Evolutionary conservation across 2,888 invertebrate genomes (phyloP).

Genomic region (Scaptomyza reducta): DNA sequence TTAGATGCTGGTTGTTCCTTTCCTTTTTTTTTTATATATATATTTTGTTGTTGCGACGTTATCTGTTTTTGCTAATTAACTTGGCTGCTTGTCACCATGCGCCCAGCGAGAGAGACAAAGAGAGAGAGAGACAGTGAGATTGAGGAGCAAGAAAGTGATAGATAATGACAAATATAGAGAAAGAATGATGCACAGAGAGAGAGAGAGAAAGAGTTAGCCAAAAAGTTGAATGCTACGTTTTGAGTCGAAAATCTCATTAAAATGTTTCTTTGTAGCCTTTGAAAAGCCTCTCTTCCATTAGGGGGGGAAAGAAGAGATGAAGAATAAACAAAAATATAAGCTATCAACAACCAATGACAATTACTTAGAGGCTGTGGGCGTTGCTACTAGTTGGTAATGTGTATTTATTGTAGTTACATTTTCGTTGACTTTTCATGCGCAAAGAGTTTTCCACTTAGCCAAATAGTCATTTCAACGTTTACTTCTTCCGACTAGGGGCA

Average conservation of each 20-base stretch:
- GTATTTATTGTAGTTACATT: conserved; percentile 22
- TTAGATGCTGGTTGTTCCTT: conserved; percentile 60
- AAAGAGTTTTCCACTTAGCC: conserved; percentile 28
- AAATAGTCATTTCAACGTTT: conserved; percentile 26
- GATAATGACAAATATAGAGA: conserved; percentile 9
- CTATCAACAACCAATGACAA: conserved; percentile 19
- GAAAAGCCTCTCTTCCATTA: conserved; percentile 22
- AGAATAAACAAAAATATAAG: too few relatives aligned
- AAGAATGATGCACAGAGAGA: conserved; percentile 6
- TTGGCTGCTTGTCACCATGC: conserved; percentile 62
- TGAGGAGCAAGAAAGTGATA: conserved; percentile 1
- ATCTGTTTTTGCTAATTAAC: conserved; percentile 75
- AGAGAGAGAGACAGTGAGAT: conserved; percentile 5
- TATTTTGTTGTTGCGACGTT: conserved; percentile 65
- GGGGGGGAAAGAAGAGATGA: background rate
- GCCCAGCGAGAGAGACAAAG: conserved; percentile 3
- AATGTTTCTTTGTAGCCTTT: conserved; percentile 46
- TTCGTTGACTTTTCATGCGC: conserved; percentile 24
- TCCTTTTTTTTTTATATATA: conserved; percentile 50
- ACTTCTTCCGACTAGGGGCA: background rate
- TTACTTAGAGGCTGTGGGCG: conserved; percentile 14
- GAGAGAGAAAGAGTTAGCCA: conserved; percentile 8
- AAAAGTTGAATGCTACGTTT: conserved; percentile 35
- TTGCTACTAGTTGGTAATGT: conserved; percentile 2
- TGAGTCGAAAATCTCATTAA: conserved; percentile 68